Evolutionary conservation across 2,113 vertebrate species (phyloP).

Genomic region (Podocnemis expansa): DNA sequence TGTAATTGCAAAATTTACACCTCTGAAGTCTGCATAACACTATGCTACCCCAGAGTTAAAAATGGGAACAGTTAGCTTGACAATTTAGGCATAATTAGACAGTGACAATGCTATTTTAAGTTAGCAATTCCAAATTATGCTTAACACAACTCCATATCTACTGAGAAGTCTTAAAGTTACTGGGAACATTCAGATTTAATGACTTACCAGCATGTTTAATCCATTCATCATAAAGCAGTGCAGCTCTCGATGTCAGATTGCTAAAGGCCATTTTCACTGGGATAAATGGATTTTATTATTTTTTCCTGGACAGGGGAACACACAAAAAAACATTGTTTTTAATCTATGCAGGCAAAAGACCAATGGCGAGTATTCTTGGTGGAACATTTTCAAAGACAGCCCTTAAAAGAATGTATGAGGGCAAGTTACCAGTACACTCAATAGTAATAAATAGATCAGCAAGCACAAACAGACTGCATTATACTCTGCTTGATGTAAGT

Average conservation of each 20-base stretch:
- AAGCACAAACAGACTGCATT: background rate
- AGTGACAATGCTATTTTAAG: background rate
- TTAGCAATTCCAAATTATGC: background rate
- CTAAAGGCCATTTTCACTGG: constrained; percentile 84
- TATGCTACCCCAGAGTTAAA: background rate
- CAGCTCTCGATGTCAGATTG: constrained; percentile 85
- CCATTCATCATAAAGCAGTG: constrained; percentile 87
- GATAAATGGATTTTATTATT: constrained; percentile 51
- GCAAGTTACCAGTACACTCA: constrained; percentile 4
- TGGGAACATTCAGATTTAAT: constrained; percentile 1
- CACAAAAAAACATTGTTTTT: background rate
- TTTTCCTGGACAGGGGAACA: constrained; percentile 57
- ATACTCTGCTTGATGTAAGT: background rate
- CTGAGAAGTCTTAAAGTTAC: background rate
- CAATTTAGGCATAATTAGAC: background rate
- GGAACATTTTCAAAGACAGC: constrained; percentile 41
- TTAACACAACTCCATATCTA: background rate
- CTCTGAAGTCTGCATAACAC: background rate
- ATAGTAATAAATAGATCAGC: constrained; percentile 14
- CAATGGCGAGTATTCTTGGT: background rate
- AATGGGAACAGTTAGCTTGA: background rate
- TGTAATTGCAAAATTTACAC: background rate
- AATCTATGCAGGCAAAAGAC: constrained; percentile 54
- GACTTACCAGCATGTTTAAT: constrained; percentile 92
- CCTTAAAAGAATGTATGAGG: constrained; percentile 46